phyloP scores from a whole-genome alignment of 2,113 vertebrate genomes.

The Struthidea cinerea region DNA sequence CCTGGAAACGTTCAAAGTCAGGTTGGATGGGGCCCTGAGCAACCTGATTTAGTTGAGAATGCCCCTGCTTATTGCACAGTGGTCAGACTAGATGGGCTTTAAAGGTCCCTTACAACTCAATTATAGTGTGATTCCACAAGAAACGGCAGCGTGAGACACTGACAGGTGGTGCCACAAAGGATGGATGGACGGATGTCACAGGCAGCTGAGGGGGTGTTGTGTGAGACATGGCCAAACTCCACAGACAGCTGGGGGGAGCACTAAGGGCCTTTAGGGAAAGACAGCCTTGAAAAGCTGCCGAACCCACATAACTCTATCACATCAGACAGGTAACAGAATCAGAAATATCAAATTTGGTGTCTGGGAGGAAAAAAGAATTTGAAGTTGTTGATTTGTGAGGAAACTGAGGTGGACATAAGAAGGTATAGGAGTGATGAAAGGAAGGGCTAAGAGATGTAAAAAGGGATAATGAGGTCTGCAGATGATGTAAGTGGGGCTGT shows the following conservation, averaged over 20 bases:
- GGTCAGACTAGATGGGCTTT: neutral
- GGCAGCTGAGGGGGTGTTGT: neutral
- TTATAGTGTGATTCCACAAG: neutral
- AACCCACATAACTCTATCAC: neutral
- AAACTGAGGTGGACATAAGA: neutral
- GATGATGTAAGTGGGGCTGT: neutral
- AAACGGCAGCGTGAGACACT: neutral
- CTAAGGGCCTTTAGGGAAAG: neutral
- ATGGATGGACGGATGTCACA: neutral
- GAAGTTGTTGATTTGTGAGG: neutral
- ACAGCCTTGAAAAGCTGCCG: neutral
- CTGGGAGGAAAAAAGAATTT: neutral
- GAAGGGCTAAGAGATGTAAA: neutral
- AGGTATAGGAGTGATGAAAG: neutral
- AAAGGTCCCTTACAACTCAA: neutral
- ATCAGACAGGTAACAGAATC: neutral
- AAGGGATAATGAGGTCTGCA: neutral
- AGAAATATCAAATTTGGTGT: neutral
- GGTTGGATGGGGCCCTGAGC: neutral
- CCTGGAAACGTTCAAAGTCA: neutral
- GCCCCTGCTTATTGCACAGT: neutral
- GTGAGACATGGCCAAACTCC: neutral
- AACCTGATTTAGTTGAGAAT: neutral
- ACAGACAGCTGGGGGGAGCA: rapidly evolving
- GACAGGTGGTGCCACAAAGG: neutral